Percentiles rank a stretch among this genome's conserved stretches.
These are phyloP conservation scores for Schizotus pectinicornis DNA, from an alignment of 2,888 invertebrate genomes.

Conservation along the genomic window DNA sequence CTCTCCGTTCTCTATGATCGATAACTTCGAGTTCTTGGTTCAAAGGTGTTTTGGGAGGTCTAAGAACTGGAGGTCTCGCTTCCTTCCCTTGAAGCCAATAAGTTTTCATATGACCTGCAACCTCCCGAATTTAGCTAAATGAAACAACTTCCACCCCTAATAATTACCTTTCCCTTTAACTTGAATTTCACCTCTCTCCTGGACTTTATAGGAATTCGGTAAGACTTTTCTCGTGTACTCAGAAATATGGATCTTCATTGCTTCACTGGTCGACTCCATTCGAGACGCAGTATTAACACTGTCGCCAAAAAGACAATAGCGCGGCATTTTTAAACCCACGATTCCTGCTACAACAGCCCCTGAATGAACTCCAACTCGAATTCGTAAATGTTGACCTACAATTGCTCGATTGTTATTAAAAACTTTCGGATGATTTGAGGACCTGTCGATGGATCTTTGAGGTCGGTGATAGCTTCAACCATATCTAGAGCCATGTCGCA, in stretches of 20 bases:
- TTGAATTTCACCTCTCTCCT: slow-evolving; percentile 82
- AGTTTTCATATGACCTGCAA: slow-evolving; percentile 81
- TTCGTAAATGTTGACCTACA: slow-evolving; percentile 78
- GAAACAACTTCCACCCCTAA: background rate
- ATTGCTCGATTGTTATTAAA: slow-evolving; percentile 7
- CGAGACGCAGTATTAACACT: slow-evolving; percentile 90
- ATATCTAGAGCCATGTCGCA: slow-evolving; percentile 97
- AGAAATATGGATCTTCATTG: slow-evolving; percentile 95
- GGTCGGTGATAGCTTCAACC: slow-evolving; percentile 89
- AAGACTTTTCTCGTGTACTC: slow-evolving; percentile 83
- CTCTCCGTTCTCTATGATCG: slow-evolving; percentile 8
- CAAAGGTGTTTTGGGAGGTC: slow-evolving; percentile 40
- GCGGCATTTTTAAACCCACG: slow-evolving; percentile 92
- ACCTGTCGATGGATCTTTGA: slow-evolving; percentile 93
- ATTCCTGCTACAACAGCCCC: slow-evolving; percentile 94
- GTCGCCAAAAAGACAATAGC: slow-evolving; percentile 87
- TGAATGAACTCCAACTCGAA: slow-evolving; percentile 87
- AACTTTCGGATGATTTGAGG: background rate
- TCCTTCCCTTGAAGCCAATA: slow-evolving; percentile 84
- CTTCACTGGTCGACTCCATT: slow-evolving; percentile 91
- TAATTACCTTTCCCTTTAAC: slow-evolving; percentile 86
- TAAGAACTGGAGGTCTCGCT: slow-evolving; percentile 63
- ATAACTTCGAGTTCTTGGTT: too few relatives aligned
- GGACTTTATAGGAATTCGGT: slow-evolving; percentile 74
- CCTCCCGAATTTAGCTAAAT: slow-evolving; percentile 2